Base-by-base conservation (phyloP, 1,140 invertebrate genomes). In the Phymastichus coffea region DNA sequence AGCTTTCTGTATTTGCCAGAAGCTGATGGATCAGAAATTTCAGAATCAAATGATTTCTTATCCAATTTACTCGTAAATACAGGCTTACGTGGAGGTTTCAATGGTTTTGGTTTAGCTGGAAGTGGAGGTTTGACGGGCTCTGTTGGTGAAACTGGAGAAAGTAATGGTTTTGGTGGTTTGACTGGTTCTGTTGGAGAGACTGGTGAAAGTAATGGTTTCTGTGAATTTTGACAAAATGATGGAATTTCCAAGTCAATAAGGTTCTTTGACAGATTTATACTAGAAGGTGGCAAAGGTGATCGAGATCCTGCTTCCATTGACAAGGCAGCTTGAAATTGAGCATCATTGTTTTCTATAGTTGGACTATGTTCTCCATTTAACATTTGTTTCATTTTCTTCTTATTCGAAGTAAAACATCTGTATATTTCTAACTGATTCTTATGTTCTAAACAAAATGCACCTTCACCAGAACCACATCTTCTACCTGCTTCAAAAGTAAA, bases 401-500 rank as follows among this genome's bases (percentile, higher is more conserved):
- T 92, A 74, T 90, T 90, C 2, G 86, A 81, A 1, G 87, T 87
- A 54, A 92, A 82, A 71, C 88, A 90, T 53, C 87, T 83, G 61
- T 89, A 92, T 55, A 93, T 90, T 74, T 91, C 89, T 64, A 89
- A 87, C 46, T 88, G 87, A 70, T 90, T 90, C 8, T 84, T 85
- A 67, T 92, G 87, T 68, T 91, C 86, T 60, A 94, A 79, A 53
- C 86, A 86, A 72, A 94, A 94, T 10, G 86, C 84, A 1, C 93
- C 93, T 80, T 93, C 91, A 2, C 93, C 93, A 4, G 90, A 90
- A 60, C 87, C 84, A 78, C 92, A 94, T 75, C 93, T 93, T 61
- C 92, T 81, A 4, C 93, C 93, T n/a, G 92, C 92, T 83, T 94
- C 92, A 77, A 95, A 93, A 17, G 89, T 91, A 70, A 95, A 94